A percentile compares a stretch with the other conserved stretches of the same genome.
Conservation (phyloP, 2,797 vertebrate species). For the Pseudochirops corinnae region DNA sequence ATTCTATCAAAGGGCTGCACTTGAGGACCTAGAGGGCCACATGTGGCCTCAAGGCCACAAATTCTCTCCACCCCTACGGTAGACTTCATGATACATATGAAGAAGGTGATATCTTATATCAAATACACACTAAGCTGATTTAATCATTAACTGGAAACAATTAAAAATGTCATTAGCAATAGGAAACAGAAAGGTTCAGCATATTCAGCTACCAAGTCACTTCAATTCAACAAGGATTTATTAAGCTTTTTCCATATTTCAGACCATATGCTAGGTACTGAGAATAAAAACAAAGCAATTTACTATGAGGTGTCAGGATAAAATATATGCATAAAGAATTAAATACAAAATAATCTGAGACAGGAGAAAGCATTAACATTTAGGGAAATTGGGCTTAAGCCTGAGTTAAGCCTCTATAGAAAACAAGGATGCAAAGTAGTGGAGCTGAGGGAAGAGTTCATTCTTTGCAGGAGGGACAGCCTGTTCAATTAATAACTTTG, state of each 20-base stretch:
- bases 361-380: neutral
- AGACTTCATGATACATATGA: neutral
- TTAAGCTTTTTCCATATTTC: neutral
- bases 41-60: too few relatives aligned
- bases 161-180: neutral
- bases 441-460: neutral
- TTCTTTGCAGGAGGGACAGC: neutral
- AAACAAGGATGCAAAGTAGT: neutral
- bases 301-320: neutral
- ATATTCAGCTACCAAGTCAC: neutral
- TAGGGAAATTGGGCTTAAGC: neutral
- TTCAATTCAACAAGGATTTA: neutral
- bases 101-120: neutral
- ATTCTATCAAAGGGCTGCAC: too few relatives aligned
- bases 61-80: too few relatives aligned
- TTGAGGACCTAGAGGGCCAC: too few relatives aligned
- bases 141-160: neutral
- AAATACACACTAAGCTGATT: neutral
- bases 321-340: neutral
- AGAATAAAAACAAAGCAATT: neutral
- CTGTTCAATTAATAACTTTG: neutral
- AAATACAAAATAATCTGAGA: neutral
- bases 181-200: neutral
- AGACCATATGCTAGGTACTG: neutral
- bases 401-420: neutral